A percentile compares a stretch with the other conserved stretches of the same genome.
phyloP scores from a whole-genome alignment of 2,113 vertebrate genomes.

The Sprattus sprattus region DNA sequence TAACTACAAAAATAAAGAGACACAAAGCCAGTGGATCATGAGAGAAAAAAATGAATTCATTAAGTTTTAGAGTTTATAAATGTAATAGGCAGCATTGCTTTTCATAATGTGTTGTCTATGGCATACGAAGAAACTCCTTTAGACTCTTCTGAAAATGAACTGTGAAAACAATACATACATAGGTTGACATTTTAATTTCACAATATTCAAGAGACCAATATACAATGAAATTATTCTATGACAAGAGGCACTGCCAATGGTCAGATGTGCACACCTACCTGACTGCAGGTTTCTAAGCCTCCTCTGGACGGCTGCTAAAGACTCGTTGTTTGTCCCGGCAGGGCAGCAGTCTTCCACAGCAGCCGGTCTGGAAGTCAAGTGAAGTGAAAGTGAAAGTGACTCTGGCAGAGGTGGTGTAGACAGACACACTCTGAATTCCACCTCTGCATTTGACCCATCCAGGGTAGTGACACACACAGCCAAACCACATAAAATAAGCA shows the following conservation, averaged over 20 bases:
- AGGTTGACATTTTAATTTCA: neutral
- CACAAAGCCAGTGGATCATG: neutral
- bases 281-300: neutral
- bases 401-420: no score
- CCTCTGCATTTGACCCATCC: no score
- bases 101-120: neutral
- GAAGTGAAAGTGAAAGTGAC: no score
- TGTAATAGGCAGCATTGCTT: neutral
- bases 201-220: neutral
- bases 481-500: neutral
- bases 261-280: neutral
- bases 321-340: neutral
- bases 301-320: neutral
- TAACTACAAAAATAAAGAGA: neutral
- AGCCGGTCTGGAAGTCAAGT: neutral
- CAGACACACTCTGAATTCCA: no score
- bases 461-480: no score
- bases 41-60: neutral
- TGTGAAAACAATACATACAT: neutral
- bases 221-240: neutral
- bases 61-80: neutral
- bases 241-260: neutral
- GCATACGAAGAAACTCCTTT: neutral
- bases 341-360: neutral
- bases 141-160: neutral